Conservation (phyloP, 1,140 invertebrate species). For the Camponotus vicinus region DNA sequence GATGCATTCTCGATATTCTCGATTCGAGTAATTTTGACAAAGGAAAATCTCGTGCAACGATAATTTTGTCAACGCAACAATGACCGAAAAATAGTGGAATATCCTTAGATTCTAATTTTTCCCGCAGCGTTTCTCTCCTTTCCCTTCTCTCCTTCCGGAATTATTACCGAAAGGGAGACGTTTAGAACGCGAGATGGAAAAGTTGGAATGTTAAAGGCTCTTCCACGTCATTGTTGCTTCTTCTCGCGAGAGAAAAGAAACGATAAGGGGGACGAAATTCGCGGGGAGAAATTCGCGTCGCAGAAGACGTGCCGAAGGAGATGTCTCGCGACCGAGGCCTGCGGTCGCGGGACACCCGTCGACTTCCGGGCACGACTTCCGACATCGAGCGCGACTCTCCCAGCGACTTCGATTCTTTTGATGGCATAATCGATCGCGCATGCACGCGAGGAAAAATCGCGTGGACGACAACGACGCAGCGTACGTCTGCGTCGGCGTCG, state of each 20-base stretch:
- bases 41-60: background rate
- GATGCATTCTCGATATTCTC: background rate
- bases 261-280: background rate
- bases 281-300: constrained; percentile 60
- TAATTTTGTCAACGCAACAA: background rate
- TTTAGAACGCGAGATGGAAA: background rate
- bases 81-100: too few species aligned
- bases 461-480: constrained; percentile 71
- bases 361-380: constrained; percentile 69
- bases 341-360: constrained; percentile 81
- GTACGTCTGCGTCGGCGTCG: constrained; percentile 80
- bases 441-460: background rate
- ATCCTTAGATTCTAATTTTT: too few species aligned
- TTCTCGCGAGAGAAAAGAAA: background rate
- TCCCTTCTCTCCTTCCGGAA: too few species aligned
- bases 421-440: background rate
- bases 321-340: constrained; percentile 84
- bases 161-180: background rate
- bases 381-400: constrained; percentile 64
- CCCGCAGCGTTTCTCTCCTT: too few species aligned
- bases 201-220: background rate
- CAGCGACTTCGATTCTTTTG: constrained; percentile 3
- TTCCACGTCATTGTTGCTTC: background rate
- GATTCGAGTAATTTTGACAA: constrained; percentile 28
- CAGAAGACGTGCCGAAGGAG: constrained; percentile 73